Base-by-base conservation (phyloP, 2,888 invertebrate species). In the Leptopterna dolabrata region DNA sequence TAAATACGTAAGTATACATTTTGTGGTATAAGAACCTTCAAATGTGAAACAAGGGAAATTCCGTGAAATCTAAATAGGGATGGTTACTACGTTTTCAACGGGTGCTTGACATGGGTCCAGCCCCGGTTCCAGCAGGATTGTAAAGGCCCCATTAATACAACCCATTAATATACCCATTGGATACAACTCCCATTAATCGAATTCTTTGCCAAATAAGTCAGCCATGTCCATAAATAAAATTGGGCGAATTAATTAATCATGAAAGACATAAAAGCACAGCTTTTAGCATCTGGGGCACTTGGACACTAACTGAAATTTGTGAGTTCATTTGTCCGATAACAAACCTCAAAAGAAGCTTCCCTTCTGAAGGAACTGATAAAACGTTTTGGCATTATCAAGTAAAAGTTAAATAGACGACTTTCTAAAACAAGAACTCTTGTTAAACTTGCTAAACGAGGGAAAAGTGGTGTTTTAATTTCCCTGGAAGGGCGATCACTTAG, bases 401-500 rank as follows among this genome's bases (percentile, higher is more conserved):
- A 24, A 63, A 43, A 70, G 55, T 70, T 55, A 70, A 45, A 70
- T 70, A 43, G 83, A 47, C 63, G 70, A 55, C 81, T 63, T 30
- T 29, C 83, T 70, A 36, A 70, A 83, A 83, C 63, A 63, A 36
- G 83, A 83, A 81, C 81, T 81, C 81, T 55, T 55, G 81, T 81
- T 81, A 81, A 83, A 83, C 70, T 83, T 70, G 47, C 83, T 30
- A 63, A 83, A 63, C 83, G 83, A 70, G 83, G 70, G 83, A 83
- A 81, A 83, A 85, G 76, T 85, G 86, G 86, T 80, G 86, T 86
- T 86, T 86, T 86, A 86, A 86, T 86, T 86, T 78, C 63, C 71
- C 45, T 30, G 43, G 78, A 43, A 86, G 76, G 36, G 24, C 78
- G 63, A 86, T 86, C 86, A 86, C 76, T 86, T 86, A 78, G 76